These are phyloP conservation scores for Coptodon bakossiorum DNA, from an alignment of 2,113 vertebrate species.

Conservation along the genomic window DNA sequence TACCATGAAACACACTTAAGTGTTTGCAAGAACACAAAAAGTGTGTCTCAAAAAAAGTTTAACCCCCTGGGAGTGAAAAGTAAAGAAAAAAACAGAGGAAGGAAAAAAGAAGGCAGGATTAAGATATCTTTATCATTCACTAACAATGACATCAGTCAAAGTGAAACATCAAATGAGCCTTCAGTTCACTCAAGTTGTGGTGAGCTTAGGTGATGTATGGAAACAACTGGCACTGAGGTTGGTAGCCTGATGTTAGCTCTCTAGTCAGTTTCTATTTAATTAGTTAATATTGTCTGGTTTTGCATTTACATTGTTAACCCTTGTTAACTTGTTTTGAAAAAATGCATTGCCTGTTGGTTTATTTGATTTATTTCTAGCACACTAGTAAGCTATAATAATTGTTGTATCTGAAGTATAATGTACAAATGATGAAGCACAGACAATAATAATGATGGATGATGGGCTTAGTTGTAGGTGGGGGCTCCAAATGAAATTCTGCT, in stretches of 20 bases:
- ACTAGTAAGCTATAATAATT: not conserved
- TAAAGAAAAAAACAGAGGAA: not conserved
- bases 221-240: not conserved
- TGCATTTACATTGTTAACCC: not conserved
- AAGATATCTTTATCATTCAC: not conserved
- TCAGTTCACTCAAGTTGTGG: not conserved
- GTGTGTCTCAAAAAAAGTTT: not conserved
- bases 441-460: not conserved
- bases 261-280: not conserved
- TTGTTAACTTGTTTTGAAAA: not conserved
- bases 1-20: not conserved
- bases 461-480: not conserved
- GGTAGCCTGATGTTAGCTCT: not conserved
- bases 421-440: not conserved
- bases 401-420: not conserved
- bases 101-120: not conserved
- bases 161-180: not conserved
- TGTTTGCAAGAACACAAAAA: not conserved
- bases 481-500: not conserved
- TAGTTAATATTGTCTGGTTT: not conserved
- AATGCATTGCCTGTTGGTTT: not conserved
- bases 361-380: not conserved
- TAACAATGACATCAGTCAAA: not conserved
- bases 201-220: not conserved
- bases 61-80: not conserved